Percentiles rank a stretch among this genome's conserved stretches.
Conservation (phyloP, 2,797 vertebrate genomes). For the Gorsachius magnificus region DNA sequence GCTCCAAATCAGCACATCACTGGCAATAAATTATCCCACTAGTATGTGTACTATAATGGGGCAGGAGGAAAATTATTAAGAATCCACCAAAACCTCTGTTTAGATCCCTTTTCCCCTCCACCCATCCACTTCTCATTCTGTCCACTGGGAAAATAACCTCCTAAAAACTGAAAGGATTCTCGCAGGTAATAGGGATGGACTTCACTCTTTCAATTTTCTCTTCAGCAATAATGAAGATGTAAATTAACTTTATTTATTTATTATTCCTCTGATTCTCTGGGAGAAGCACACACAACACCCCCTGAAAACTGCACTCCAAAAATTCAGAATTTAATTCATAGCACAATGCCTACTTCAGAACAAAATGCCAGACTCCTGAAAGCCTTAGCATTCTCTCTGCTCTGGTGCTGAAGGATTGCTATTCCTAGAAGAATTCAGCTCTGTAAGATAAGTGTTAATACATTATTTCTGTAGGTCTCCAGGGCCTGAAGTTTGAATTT, state of each 20-base stretch:
- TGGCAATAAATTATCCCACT: not conserved
- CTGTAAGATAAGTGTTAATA: constrained; percentile 61
- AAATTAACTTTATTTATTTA: not conserved
- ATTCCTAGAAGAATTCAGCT: constrained; percentile 65
- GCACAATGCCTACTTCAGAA: not conserved
- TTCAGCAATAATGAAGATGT: not conserved
- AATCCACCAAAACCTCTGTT: not conserved
- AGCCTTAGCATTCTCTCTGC: not conserved
- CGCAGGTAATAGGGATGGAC: not conserved
- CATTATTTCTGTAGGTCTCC: constrained; percentile 64
- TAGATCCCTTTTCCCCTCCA: not conserved
- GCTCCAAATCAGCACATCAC: not conserved
- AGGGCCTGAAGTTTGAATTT: constrained; percentile 62
- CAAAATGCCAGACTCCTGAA: constrained; percentile 6
- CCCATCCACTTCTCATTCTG: not conserved
- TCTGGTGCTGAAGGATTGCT: constrained; percentile 50
- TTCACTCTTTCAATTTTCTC: not conserved
- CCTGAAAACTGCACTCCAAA: not conserved
- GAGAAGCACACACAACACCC: not conserved
- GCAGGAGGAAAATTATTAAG: not conserved
- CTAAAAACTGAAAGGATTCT: not conserved
- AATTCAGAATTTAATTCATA: constrained; percentile 4
- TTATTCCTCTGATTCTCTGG: not conserved
- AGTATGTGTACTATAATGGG: not conserved
- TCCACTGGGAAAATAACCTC: not conserved